Evolutionary conservation across 2,113 vertebrate species (phyloP), one percentile per base, ranked within the genome.

Genomic region (Carollia perspicillata): DNA sequence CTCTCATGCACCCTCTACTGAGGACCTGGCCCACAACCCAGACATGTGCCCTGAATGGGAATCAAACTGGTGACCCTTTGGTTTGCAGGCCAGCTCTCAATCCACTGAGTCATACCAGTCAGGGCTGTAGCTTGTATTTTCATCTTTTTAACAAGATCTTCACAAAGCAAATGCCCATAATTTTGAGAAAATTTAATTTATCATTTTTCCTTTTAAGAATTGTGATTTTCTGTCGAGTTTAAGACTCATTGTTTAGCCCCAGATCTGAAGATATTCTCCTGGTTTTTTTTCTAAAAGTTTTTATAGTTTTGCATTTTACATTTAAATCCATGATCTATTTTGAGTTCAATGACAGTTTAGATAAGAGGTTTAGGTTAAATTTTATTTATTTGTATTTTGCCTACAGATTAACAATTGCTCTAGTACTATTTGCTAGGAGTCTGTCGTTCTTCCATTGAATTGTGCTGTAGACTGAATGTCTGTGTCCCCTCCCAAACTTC

Each of bases 231-330:
- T 35, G 11, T 33, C 7, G 83, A 66, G 30, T 72, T 12, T 42
- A 72, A 71, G 14, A 71, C 18, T 42, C 44, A 44, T 60, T 33
- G 10, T 10, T 49, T 53, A 78, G 3, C 12, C 28, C 68, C 42
- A 44, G 40, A 92, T 83, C 17, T 9, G 40, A 51, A 71, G 7
- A n/a, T 28, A 17, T 88, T 42, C 40, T 72, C 17, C 10, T 69
- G 30, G 30, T 28, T 68, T 75, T 66, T 63, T 77, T 65, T 5
- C 23, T 80, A 72, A 53, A 60, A 79, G 40, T 44, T 84, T 40
- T 40, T 78, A 89, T 40, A 78, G 42, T 44, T 71, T 93, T 93
- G 55, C 35, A 87, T 74, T 88, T 77, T 95, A 44, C 33, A 81
- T 68, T 83, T 89, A 95, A 89, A 60, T 89, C 4, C 18, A 30